Evolutionary conservation across 2,797 vertebrate genomes (phyloP).

Genomic region (Enteromius anoplus): DNA sequence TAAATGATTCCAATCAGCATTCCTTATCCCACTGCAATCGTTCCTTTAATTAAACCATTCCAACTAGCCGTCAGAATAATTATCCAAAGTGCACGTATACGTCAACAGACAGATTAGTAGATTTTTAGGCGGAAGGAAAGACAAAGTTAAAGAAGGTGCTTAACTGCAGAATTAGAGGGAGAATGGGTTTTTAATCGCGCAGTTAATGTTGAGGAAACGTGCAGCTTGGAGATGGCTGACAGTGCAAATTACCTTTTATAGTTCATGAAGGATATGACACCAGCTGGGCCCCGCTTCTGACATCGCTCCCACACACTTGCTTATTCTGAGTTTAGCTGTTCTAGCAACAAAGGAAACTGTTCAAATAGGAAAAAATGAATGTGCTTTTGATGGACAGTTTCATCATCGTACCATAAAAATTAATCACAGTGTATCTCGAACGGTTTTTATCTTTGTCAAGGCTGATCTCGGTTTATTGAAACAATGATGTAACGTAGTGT

Average conservation of each 20-base stretch:
- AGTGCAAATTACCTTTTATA: conserved; percentile 71
- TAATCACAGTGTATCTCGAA: conserved; percentile 49
- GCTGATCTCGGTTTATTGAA: conserved; percentile 41
- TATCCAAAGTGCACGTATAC: conserved; percentile 67
- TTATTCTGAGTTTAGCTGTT: conserved; percentile 46
- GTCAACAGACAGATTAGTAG: conserved; percentile 72
- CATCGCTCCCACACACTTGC: conserved; percentile 51
- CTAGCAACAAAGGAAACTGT: conserved; percentile 46
- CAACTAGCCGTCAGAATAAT: conserved; percentile 63
- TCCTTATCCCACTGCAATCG: conserved; percentile 60
- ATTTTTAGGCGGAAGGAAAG: conserved; percentile 64
- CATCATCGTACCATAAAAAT: conserved; percentile 58
- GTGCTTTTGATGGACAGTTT: conserved; percentile 59
- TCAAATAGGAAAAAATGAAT: conserved; percentile 47
- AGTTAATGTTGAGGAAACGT: conserved; percentile 80
- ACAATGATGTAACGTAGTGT: conserved; percentile 39
- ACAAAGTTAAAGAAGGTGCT: conserved; percentile 73
- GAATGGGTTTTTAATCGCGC: conserved; percentile 79
- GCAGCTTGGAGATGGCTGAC: conserved; percentile 69
- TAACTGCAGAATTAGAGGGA: conserved; percentile 76
- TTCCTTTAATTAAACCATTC: conserved; percentile 74
- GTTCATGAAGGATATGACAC: conserved; percentile 70
- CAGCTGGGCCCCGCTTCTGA: conserved; percentile 62
- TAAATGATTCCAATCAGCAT: conserved; percentile 50
- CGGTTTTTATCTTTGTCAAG: conserved; percentile 43